Conservation (phyloP, 2,888 invertebrate genomes). For the Microctonus aethiopoides region DNA sequence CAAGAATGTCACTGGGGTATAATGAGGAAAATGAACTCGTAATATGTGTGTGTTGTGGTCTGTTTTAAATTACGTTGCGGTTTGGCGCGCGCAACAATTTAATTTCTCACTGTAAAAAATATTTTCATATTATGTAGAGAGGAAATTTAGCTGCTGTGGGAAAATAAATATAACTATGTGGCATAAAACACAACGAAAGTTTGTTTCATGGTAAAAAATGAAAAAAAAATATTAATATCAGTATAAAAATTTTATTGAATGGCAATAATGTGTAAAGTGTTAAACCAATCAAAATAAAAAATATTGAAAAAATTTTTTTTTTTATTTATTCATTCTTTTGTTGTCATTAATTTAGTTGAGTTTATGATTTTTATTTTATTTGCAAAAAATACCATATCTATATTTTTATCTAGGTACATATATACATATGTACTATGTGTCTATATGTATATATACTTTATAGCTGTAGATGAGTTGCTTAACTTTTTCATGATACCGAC, state of each 20-base stretch:
- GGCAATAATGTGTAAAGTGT: too few species aligned
- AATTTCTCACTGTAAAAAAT: background rate
- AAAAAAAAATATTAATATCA: background rate
- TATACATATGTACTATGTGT: too few species aligned
- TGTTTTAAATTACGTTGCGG: conserved; percentile 11
- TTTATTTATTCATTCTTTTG: too few species aligned
- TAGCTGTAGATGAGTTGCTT: background rate
- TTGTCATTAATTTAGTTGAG: too few species aligned
- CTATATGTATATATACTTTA: too few species aligned
- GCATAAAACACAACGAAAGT: background rate
- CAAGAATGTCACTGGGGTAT: background rate
- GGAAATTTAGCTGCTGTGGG: background rate
- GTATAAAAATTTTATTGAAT: too few species aligned
- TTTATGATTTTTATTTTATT: too few species aligned
- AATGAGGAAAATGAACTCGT: conserved; percentile 7
- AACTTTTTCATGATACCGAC: background rate
- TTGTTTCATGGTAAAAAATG: background rate
- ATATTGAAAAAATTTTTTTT: background rate
- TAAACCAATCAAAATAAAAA: background rate
- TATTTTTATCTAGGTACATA: too few species aligned
- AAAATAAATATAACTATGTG: background rate
- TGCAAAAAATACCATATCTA: too few species aligned
- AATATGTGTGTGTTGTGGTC: background rate
- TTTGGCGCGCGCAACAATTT: conserved; percentile 7
- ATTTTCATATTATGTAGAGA: background rate